Conservation (phyloP, 2,113 vertebrate genomes). For the Phylloscopus trochilus region DNA sequence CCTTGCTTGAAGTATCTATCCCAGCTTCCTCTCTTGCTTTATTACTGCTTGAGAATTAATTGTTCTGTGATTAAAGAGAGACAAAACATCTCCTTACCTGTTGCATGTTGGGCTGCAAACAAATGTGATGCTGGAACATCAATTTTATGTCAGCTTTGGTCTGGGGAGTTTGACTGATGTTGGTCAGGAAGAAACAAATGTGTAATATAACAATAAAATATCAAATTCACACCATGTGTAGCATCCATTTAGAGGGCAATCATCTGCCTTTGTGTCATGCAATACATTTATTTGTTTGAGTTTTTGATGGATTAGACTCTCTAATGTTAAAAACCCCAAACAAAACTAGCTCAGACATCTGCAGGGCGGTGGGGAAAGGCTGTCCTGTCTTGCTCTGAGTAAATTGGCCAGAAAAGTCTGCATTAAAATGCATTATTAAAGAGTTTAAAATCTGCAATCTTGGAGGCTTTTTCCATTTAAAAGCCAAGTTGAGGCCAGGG, state of each 20-base stretch:
- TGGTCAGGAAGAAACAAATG: background rate
- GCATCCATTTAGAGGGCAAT: background rate
- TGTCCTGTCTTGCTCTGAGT: background rate
- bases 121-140: background rate
- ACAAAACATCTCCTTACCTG: background rate
- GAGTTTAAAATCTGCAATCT: background rate
- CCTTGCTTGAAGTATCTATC: background rate
- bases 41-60: background rate
- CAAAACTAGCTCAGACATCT: background rate
- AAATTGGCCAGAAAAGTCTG: background rate
- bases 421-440: background rate
- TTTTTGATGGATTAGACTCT: background rate
- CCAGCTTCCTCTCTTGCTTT: background rate
- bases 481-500: background rate
- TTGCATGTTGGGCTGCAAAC: fast-evolving
- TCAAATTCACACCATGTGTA: background rate
- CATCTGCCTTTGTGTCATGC: background rate
- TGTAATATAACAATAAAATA: background rate
- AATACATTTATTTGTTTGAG: background rate
- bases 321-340: background rate
- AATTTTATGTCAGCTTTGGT: background rate
- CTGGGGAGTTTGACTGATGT: background rate
- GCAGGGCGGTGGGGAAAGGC: background rate
- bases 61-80: background rate
- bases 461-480: background rate